Evolutionary conservation across 53 echinoderm and acorn worm genomes (phyloP), one percentile per base, ranked within the genome.

Genomic region (Crossaster papposus): DNA sequence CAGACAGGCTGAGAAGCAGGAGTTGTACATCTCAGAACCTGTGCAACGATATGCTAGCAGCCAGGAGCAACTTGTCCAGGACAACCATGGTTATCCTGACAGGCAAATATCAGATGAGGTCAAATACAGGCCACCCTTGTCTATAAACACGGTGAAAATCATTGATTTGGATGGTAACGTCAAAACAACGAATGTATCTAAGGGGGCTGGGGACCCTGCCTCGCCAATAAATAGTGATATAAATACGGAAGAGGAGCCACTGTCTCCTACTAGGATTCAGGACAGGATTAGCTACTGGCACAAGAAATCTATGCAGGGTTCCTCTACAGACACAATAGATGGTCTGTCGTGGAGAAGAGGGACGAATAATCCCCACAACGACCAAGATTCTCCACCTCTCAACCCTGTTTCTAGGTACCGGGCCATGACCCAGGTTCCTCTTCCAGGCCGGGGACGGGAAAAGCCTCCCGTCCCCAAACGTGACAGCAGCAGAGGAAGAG

Each of bases 271-370:
- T 30, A 89, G 52, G 76, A 88, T 92, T 1, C 90, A 92, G 64
- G 88, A 89, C 73, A 24, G 88, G 51, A 92, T 83, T n/a, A 87
- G 68, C 33, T 91, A 94, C 86, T 91, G 91, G 89, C 91, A 91
- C 77, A 94, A 94, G 72, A 91, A 91, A 38, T 18, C 91, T 12
- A 84, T 79, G 64, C 18, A 89, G 30, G 80, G 64, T 2, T 83
- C 88, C 33, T 65, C 55, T 0, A 4, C 77, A 0, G 91, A 91
- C 34, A 36, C 52, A 12, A 30, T 33, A 50, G 91, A 91, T 51
- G 68, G 84, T 23, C 53, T 65, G 14, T 72, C 81, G 0, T 91
- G 79, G 91, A 64, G 78, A 33, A 83, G 70, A 68, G 84, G 85
- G 23, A 20, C 24, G 35, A 75, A 37, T n/a, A 44, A 24, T 44